Base-by-base conservation (phyloP, 2,888 invertebrate species). In the Noctua janthe region DNA sequence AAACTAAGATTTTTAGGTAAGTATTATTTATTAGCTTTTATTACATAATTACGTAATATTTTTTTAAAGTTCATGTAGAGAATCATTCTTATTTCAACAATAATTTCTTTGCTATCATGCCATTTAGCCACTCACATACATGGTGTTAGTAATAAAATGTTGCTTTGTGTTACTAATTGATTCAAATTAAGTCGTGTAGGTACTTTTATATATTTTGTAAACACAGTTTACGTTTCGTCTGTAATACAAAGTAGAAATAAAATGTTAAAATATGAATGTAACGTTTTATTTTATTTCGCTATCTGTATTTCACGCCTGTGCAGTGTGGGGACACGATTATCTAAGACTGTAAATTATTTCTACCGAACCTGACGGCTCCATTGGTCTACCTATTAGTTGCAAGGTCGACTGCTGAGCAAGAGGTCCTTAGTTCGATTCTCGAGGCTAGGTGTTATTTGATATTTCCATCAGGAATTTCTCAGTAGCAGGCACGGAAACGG, bases 191-290 rank as follows among this genome's bases (percentile, higher is more conserved):
- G 74, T 74, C 29, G 64, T 75, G 64, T 81, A 78, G 51, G 56
- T 79, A 80, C 70, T 72, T 72, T 74, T 64, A 70, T 74, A 82
- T 82, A 78, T 78, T 82, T 82, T 82, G 82, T 84, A 76, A 84
- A 74, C 75, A 67, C 74, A 76, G 49, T 72, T 84, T 82, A 74
- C 66, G 15, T 77, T 80, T 81, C 71, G 64, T 74, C 76, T 84
- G 69, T 84, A 84, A 75, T 73, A 80, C 64, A 80, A 77, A 78
- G 51, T 84, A 84, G 81, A 78, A 84, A 84, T 84, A 84, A 84
- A 84, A 78, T 82, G 81, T 84, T 76, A 70, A 81, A 73, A 62
- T 62, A 66, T 47, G 6, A 76, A 51, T 73, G 64, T 20, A 71
- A 66, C 13, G 35, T 59, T 81, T 75, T 70, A 59, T 74, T 81